Base-by-base conservation (phyloP, 2,797 vertebrate species). In the Tauraco hartlaubi region DNA sequence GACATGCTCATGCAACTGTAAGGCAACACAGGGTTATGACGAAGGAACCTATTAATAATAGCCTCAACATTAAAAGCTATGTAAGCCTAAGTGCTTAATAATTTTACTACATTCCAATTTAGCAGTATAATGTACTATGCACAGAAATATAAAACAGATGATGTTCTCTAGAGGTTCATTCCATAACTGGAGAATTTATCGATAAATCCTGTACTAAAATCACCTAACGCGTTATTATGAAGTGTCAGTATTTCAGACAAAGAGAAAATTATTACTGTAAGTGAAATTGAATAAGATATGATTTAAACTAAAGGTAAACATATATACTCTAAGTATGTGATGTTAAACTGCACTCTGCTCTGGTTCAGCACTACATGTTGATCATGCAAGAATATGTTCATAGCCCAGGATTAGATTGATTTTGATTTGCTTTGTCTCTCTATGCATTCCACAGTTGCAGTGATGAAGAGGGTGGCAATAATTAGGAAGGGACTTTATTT, bases 41-140 rank as follows among this genome's bases (percentile, higher is more conserved):
- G 93, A 94, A 85, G 33, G 43, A 63, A 69, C 83, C 88, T 55
- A n/a, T 81, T 92, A 92, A 86, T 82, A 91, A 90, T 79, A 28
- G 11, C 18, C 76, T 96, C 20, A 49, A 43, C 52, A 72, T 77
- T 61, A 76, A 90, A 78, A 93, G 16, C 48, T 75, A 13, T 39
- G 83, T 71, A 90, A 91, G 92, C 52, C 52, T 41, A 35, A 35
- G 37, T 64, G 52, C 64, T 41, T 75, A 80, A 85, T 58, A 81
- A 73, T 81, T 48, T 80, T 33, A 63, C 78, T 31, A 39, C 23
- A 23, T 81, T 96, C 75, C 39, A 59, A 33, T 88, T 82, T 56
- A 77, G 88, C 59, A 90, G 25, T 59, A 67, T 86, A 90, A 78
- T 58, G 29, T 78, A 75, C 54, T 73, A 20, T 67, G 68, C 41